These are phyloP conservation scores for Drosophila parvula DNA, from an alignment of 1,140 invertebrate genomes.

Conservation along the genomic window DNA sequence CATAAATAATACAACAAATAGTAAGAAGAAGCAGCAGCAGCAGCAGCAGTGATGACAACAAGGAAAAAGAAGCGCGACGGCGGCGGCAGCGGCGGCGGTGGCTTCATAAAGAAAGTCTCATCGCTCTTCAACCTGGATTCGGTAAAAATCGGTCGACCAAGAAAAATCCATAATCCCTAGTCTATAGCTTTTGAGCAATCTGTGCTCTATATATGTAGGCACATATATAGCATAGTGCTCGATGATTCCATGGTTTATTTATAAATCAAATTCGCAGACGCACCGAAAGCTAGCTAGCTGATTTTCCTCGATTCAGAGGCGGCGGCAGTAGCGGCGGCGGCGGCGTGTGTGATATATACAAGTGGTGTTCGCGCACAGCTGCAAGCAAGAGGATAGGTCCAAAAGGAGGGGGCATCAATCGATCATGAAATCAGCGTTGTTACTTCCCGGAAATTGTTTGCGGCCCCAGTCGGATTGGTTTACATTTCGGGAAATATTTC, in stretches of 20 bases:
- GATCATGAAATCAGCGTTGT: neutral
- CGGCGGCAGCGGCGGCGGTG: slow-evolving; percentile 82
- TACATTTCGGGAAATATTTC: neutral
- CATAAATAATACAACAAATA: slow-evolving; percentile 5
- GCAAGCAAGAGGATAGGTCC: slow-evolving; percentile 8
- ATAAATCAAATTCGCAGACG: slow-evolving; percentile 65
- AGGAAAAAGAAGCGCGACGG: slow-evolving; percentile 91
- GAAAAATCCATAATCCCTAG: slow-evolving; percentile 2
- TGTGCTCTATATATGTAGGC: slow-evolving; percentile 17
- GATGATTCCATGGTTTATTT: slow-evolving; percentile 84
- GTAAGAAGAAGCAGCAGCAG: neutral
- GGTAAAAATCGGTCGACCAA: slow-evolving; percentile 85
- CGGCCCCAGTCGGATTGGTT: neutral
- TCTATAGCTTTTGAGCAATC: slow-evolving; percentile 36
- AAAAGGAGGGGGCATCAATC: neutral
- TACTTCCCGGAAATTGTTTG: neutral
- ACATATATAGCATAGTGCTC: slow-evolving; percentile 22
- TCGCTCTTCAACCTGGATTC: slow-evolving; percentile 93
- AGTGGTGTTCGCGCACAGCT: slow-evolving; percentile 31
- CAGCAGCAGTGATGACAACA: slow-evolving; percentile 87
- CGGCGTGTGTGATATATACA: slow-evolving; percentile 15
- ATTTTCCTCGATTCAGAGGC: slow-evolving; percentile 30
- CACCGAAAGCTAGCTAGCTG: slow-evolving; percentile 41
- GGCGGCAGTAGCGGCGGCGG: neutral
- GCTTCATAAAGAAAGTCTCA: slow-evolving; percentile 94